Evolutionary conservation across 2,797 vertebrate species (phyloP), one percentile per base, ranked within the genome.

Genomic region (Pseudochromis fuscus): DNA sequence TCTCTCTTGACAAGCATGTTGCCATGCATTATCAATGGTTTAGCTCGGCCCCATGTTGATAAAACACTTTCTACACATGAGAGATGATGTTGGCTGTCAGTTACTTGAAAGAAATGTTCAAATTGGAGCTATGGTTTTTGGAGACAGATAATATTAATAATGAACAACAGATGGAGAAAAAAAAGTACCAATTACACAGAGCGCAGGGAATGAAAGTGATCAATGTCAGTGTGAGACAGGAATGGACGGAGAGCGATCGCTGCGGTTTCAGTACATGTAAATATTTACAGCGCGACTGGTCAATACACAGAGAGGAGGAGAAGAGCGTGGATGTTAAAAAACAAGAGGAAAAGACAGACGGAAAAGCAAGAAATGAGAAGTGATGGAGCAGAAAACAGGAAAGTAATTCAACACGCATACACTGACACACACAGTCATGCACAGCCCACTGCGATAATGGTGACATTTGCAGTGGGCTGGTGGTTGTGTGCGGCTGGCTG

Each of bases 391-490:
- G 33, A 73, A 73, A 68, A 73, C 61, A 71, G 53, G 21, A 72
- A 69, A 77, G 63, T 48, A 69, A 75, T 77, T 77, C 68, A 56
- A 33, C 74, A 56, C 12, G 46, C 61, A 68, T 2, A 1, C 18
- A 46, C 40, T n/a, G 18, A 50, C 16, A 82, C 44, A 65, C 59
- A 68, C 51, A 59, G 61, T 71, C 46, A 65, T 46, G 52, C 40
- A 18, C 60, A 48, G 75, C 55, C 67, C 52, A 65, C 74, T 85
- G 87, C 86, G 89, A 88, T 91, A 92, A 89, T 86, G 87, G 89
- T 94, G 94, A 94, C 93, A 95, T 94, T 95, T 93, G 66, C 82
- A 77, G 87, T 49, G 79, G 81, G 83, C 77, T 69, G 57, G 86
- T 89, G 83, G 88, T 77, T 83, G 81, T 83, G 86, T 87, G 81